Base-by-base conservation (phyloP, 2,797 vertebrate species). In the Poeciliopsis turneri region DNA sequence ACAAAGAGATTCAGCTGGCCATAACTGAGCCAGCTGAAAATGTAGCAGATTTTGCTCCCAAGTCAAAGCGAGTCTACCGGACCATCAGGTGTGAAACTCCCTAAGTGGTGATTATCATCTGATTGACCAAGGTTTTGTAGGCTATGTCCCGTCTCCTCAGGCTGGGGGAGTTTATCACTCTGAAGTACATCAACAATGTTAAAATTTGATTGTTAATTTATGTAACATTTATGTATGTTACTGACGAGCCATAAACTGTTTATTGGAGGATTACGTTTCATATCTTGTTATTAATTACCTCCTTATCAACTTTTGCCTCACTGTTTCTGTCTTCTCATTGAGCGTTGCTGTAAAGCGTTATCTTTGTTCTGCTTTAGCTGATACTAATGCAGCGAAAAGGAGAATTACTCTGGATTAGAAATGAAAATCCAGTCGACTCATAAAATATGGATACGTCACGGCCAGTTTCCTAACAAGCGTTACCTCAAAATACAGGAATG, bases 401-500 rank as follows among this genome's bases (percentile, higher is more conserved):
- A 39, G 39, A 66, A 66, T 66, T 39, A 39, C 33, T 18, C 33
- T 36, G 18, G 33, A 39, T 23, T 39, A 11, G 33, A 61, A 15
- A 33, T 30, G 28, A 61, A 66, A 66, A 66, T 36, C 7, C 30
- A 20, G 18, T 36, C 61, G 3, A 20, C 61, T 66, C 61, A 18
- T 36, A 36, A 66, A 66, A 39, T 66, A 66, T 66, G 33, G 33
- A 36, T 36, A 66, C 47, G 53, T 23, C 77, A 45, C 30, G 13
- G 12, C 51, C 11, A 78, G 72, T 75, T 76, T 78, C 13, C 51
- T 20, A 6, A 61, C 12, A 74, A 36, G 41, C 51, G 36, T 69
- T 84, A 76, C 72, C 46, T 80, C 66, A 72, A 66, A 75, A 72
- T 55, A 74, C 12, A 2, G 9, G 57, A 75, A 75, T 23, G 28